Evolutionary conservation across 2,888 invertebrate genomes (phyloP).

Genomic region (Dynastes hyllus): DNA sequence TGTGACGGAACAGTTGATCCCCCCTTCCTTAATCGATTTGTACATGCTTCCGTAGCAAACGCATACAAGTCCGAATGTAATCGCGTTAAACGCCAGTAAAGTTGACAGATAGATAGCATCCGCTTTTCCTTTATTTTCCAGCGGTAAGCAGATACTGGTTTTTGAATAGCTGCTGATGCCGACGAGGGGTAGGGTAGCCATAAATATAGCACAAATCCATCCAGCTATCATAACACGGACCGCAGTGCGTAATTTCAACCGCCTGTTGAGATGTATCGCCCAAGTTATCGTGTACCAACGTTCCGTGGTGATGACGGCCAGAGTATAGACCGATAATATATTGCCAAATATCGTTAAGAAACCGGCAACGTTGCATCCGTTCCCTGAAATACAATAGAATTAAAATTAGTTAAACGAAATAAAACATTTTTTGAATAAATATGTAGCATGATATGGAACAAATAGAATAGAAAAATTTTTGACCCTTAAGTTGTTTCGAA

Average conservation of each 20-base stretch:
- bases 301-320: constrained; percentile 79
- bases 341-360: constrained; percentile 79
- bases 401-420: too few relatives aligned
- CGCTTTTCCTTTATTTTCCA: constrained; percentile 73
- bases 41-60: constrained; percentile 79
- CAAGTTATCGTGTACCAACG: constrained; percentile 76
- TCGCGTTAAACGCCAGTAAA: constrained; percentile 76
- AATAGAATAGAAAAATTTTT: too few relatives aligned
- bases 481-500: too few relatives aligned
- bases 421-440: too few relatives aligned
- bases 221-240: constrained; percentile 76
- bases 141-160: constrained; percentile 80
- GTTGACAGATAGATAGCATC: constrained; percentile 75
- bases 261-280: constrained; percentile 77
- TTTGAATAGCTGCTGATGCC: constrained; percentile 79
- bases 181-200: constrained; percentile 77
- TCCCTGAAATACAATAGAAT: constrained; percentile 65
- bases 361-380: constrained; percentile 78
- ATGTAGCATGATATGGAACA: too few relatives aligned
- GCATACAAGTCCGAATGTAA: constrained; percentile 78
- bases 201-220: constrained; percentile 74
- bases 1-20: constrained; percentile 74
- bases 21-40: constrained; percentile 72
- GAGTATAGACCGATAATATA: constrained; percentile 79
- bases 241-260: constrained; percentile 75